These are phyloP conservation scores for Macroramphosus scolopax DNA, from an alignment of 2,797 vertebrate species.

Conservation along the genomic window DNA sequence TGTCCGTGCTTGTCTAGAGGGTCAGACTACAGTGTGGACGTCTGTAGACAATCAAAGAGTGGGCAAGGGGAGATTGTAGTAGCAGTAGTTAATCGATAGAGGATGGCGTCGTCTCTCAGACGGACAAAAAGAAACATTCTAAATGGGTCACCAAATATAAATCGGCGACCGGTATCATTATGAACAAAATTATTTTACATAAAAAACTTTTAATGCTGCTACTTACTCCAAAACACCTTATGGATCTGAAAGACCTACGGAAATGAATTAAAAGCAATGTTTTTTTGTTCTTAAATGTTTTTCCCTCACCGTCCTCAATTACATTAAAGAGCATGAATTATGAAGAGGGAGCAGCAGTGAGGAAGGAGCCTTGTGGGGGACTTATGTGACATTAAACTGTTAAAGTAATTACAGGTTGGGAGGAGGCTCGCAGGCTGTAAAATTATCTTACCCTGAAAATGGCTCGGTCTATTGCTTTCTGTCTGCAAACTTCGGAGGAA, in stretches of 20 bases:
- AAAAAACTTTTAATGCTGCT: too few relatives aligned
- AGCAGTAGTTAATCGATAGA: too few relatives aligned
- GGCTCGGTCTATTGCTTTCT: constrained; percentile 40
- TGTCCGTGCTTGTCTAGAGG: too few relatives aligned
- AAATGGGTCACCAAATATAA: too few relatives aligned
- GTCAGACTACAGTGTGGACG: too few relatives aligned
- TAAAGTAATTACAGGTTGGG: constrained; percentile 68
- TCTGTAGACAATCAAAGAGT: too few relatives aligned
- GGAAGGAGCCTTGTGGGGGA: constrained; percentile 47
- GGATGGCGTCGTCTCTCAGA: too few relatives aligned
- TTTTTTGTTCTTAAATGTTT: constrained; percentile 34
- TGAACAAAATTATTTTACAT: too few relatives aligned
- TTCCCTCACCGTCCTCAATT: constrained; percentile 42
- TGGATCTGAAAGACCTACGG: constrained; percentile 7
- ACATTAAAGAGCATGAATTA: constrained; percentile 61
- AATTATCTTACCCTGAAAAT: constrained; percentile 51
- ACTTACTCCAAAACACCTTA: too few relatives aligned
- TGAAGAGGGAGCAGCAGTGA: constrained; percentile 45
- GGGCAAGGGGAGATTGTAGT: too few relatives aligned
- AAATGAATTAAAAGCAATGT: constrained; percentile 46
- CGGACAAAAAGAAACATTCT: too few relatives aligned
- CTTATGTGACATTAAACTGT: constrained; percentile 69
- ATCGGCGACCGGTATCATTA: too few relatives aligned
- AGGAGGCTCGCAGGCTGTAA: constrained; percentile 43
- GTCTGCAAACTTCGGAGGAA: constrained; percentile 39